Conservation (phyloP, 2,797 vertebrate species). For the Sebastes vulpes region DNA sequence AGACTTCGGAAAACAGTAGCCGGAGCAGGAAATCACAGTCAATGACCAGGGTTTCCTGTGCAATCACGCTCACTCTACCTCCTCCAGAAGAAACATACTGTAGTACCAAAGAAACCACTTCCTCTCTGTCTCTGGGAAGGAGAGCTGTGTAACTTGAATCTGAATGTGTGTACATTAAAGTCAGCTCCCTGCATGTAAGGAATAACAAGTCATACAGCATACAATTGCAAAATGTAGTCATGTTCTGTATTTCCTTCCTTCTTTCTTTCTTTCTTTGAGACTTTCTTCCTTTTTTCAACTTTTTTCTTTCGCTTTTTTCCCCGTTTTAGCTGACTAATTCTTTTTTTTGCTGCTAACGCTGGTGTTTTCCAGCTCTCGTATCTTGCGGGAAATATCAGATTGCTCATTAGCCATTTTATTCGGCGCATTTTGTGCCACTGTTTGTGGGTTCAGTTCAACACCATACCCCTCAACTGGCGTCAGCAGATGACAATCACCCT, state of each 20-base stretch:
- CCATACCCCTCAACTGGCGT: slow-evolving; percentile 9
- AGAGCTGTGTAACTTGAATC: slow-evolving; percentile 8
- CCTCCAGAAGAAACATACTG: slow-evolving; percentile 61
- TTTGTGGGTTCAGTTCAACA: slow-evolving; percentile 34
- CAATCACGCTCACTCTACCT: slow-evolving; percentile 72
- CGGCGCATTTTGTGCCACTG: slow-evolving; percentile 6
- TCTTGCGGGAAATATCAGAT: slow-evolving; percentile 27
- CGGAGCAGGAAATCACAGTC: slow-evolving; percentile 86
- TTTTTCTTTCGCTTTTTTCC: background rate
- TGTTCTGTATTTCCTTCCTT: background rate
- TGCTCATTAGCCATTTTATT: slow-evolving; percentile 18
- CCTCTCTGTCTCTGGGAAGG: slow-evolving; percentile 38
- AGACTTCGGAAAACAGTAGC: slow-evolving; percentile 82
- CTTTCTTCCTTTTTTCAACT: background rate
- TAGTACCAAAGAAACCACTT: slow-evolving; percentile 56
- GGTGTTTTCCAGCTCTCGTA: slow-evolving; percentile 24
- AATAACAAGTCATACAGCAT: background rate
- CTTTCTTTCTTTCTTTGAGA: background rate
- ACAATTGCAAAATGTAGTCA: background rate
- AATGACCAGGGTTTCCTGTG: slow-evolving; percentile 81
- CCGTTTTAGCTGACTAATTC: background rate
- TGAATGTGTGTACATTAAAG: slow-evolving; percentile 12
- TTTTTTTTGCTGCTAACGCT: background rate
- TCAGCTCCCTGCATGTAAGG: slow-evolving; percentile 1
- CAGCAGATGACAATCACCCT: slow-evolving; percentile 39